A percentile compares a stretch with the other conserved stretches of the same genome.
These are phyloP conservation scores for Petrocephalus microphthalmus DNA, from an alignment of 2,113 vertebrate species.

Conservation along the genomic window DNA sequence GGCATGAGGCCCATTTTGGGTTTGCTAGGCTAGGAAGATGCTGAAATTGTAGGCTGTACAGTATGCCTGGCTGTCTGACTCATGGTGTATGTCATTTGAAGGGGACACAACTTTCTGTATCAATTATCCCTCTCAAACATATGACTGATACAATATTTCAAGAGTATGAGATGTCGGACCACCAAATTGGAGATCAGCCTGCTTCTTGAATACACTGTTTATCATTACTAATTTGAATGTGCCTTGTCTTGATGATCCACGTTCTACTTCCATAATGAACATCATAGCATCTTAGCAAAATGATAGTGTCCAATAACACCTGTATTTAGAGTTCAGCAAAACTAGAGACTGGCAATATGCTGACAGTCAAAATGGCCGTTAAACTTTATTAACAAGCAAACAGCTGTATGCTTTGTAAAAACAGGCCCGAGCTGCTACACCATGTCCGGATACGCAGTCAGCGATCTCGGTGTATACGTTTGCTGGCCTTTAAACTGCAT, in stretches of 20 bases:
- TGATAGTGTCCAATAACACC: neutral
- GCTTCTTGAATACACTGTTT: neutral
- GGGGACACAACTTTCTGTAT: neutral
- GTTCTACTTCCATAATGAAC: neutral
- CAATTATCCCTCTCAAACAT: neutral
- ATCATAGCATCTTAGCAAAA: neutral
- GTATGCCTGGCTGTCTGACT: neutral
- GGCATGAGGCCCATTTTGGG: neutral
- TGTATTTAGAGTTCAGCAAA: neutral
- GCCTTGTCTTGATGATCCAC: neutral
- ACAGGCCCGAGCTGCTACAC: neutral
- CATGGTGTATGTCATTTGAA: neutral
- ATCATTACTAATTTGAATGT: neutral
- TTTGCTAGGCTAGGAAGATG: neutral
- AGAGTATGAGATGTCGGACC: neutral
- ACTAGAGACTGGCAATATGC: neutral
- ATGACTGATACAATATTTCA: neutral
- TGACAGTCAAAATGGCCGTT: neutral
- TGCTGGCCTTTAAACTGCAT: neutral
- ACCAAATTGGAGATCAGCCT: neutral
- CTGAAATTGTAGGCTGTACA: neutral
- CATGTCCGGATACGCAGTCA: neutral
- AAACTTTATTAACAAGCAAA: neutral
- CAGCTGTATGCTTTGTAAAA: neutral
- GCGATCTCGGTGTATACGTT: neutral